Conservation (phyloP, 30 jellyfish, hydroid and myxozoan species). For the Hydra vulgaris region DNA sequence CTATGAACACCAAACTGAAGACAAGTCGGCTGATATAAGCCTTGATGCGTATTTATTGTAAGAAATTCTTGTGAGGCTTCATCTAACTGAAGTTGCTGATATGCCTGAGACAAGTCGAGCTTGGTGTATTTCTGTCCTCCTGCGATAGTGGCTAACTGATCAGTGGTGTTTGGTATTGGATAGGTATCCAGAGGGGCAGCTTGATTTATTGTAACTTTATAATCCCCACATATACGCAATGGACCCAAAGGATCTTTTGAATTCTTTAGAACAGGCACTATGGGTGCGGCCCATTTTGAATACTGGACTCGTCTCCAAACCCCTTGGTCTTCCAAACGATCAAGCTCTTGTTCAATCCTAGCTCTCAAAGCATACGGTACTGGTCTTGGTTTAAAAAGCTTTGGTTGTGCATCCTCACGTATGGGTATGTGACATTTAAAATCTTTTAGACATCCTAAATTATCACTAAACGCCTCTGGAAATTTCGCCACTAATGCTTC, state of each 20-base stretch:
- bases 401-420: slow-evolving; percentile 18
- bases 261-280: slow-evolving; percentile 25
- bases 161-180: slow-evolving; percentile 19
- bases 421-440: slow-evolving; percentile 7
- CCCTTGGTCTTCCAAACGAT: slow-evolving; percentile 22
- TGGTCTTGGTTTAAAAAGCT: slow-evolving; percentile 25
- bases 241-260: slow-evolving; percentile 21
- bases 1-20: slow-evolving; percentile 37
- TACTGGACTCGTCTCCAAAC: slow-evolving; percentile 16
- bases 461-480: slow-evolving; percentile 21
- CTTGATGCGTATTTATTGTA: slow-evolving; percentile 33
- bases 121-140: slow-evolving; percentile 29
- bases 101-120: slow-evolving; percentile 34
- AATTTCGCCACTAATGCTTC: slow-evolving; percentile 22
- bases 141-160: slow-evolving; percentile 19
- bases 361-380: slow-evolving; percentile 37
- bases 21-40: slow-evolving; percentile 23
- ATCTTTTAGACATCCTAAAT: slow-evolving; percentile 26
- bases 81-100: slow-evolving; percentile 41
- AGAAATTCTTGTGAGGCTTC: slow-evolving; percentile 16
- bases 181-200: slow-evolving; percentile 16
- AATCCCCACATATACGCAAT: slow-evolving; percentile 28
- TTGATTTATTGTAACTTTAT: slow-evolving; percentile 17
- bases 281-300: slow-evolving; percentile 34
- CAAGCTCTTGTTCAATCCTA: slow-evolving; percentile 25